These are phyloP conservation scores for Charadrius vociferus DNA, from an alignment of 2,113 vertebrate genomes.

Conservation along the genomic window DNA sequence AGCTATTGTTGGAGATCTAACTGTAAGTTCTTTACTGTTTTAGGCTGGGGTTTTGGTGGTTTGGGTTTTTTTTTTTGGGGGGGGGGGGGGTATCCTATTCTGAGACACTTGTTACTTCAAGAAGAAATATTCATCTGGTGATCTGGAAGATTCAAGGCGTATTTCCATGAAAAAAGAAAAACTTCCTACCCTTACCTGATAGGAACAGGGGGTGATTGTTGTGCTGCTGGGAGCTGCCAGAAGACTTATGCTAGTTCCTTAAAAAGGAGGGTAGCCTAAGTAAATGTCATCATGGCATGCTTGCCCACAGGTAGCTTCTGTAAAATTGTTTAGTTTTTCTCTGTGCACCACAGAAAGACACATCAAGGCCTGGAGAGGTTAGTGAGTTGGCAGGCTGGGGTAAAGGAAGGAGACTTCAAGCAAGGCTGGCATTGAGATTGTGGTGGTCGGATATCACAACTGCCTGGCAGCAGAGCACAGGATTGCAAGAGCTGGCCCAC, in stretches of 20 bases:
- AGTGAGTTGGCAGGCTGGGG: not conserved
- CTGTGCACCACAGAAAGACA: not conserved
- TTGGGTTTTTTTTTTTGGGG: not conserved
- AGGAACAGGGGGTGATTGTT: not conserved
- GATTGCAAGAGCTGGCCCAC: not conserved
- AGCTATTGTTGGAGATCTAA: not conserved
- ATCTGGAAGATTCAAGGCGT: not conserved
- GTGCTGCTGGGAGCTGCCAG: not conserved
- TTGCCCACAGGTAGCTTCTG: not conserved
- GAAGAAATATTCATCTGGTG: fast-evolving
- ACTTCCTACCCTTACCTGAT: not conserved
- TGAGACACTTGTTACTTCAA: not conserved
- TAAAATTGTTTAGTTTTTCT: not conserved
- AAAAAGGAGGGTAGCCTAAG: not conserved
- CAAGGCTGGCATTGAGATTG: not conserved
- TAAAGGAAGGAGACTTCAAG: not conserved
- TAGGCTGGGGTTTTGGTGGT: not conserved
- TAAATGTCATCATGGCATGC: not conserved
- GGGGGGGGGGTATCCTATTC: not conserved
- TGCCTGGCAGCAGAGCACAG: not conserved
- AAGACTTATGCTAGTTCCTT: not conserved
- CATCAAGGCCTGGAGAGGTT: not conserved
- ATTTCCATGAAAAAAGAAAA: not conserved
- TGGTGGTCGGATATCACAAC: not conserved
- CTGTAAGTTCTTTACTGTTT: not conserved